These are phyloP conservation scores for Ianthella basta DNA, from an alignment of 37 sponge, comb jelly and placozoan genomes.

Conservation along the genomic window DNA sequence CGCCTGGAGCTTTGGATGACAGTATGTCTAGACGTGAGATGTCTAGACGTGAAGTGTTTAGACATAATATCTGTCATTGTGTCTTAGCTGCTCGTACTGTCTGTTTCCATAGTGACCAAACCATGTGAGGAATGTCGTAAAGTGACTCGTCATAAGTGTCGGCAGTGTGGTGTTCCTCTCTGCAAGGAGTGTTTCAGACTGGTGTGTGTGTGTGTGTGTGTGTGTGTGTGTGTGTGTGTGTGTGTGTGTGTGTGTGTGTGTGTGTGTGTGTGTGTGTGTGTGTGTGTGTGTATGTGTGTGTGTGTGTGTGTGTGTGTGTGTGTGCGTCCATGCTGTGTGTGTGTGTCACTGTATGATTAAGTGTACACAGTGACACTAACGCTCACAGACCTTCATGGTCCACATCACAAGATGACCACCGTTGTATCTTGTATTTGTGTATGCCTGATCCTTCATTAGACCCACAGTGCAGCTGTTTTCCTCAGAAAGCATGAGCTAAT, in stretches of 20 bases:
- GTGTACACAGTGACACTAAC: too few relatives aligned
- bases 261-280: neutral
- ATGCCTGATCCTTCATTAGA: neutral
- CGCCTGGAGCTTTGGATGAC: constrained; percentile 1
- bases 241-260: too few relatives aligned
- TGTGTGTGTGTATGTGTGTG: too few relatives aligned
- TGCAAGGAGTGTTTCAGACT: constrained; percentile 13
- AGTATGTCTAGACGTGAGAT: neutral
- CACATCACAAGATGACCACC: too few relatives aligned
- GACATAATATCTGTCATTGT: too few relatives aligned
- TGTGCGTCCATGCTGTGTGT: too few relatives aligned
- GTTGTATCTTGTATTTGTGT: neutral
- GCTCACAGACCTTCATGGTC: too few relatives aligned
- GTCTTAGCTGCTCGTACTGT: too few relatives aligned
- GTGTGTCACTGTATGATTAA: too few relatives aligned
- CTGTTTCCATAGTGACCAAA: constrained; percentile 1
- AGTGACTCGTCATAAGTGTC: constrained; percentile 10
- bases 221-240: constrained; percentile 20
- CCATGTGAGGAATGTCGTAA: constrained; percentile 15
- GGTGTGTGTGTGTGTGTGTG: neutral
- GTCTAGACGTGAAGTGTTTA: too few relatives aligned
- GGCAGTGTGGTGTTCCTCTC: constrained; percentile 22
- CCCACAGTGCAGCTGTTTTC: constrained; percentile 30
- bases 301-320: too few relatives aligned
- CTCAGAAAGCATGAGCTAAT: neutral